phyloP scores from a whole-genome alignment of 2,113 vertebrate genomes.

The Hymenochirus boettgeri region DNA sequence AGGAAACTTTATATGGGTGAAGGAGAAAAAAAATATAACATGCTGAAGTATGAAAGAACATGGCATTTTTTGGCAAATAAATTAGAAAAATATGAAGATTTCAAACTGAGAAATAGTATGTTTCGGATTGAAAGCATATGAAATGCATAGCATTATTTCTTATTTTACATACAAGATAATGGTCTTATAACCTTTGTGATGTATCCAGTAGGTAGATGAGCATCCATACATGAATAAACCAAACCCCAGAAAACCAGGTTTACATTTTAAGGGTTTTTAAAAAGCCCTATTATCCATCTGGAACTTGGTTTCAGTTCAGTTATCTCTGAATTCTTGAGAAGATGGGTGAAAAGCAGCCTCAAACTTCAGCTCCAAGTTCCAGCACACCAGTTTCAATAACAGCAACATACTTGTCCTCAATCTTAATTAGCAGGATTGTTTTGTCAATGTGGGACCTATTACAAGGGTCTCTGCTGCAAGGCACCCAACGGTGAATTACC shows the following conservation, averaged over 20 bases:
- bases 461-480: slow-evolving; percentile 96
- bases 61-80: slow-evolving; percentile 90
- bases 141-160: slow-evolving; percentile 84
- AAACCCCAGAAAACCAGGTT: slow-evolving; percentile 9
- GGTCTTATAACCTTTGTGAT: slow-evolving; percentile 52
- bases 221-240: slow-evolving; percentile 21
- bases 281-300: slow-evolving; percentile 52
- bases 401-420: slow-evolving; percentile 96
- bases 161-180: slow-evolving; percentile 61
- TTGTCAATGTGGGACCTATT: slow-evolving; percentile 96
- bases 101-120: slow-evolving; percentile 62
- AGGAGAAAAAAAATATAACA: slow-evolving; percentile 50
- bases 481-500: slow-evolving; percentile 99
- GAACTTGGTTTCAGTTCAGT: slow-evolving; percentile 50
- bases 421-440: slow-evolving; percentile 97
- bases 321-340: slow-evolving; percentile 44
- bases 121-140: slow-evolving; percentile 71
- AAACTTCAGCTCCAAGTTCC: slow-evolving; percentile 96
- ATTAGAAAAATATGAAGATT: slow-evolving; percentile 75
- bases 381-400: slow-evolving; percentile 93
- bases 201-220: slow-evolving; percentile 10
- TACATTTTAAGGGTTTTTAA: slow-evolving; percentile 48
- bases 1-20: slow-evolving; percentile 54
- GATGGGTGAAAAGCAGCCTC: slow-evolving; percentile 55
- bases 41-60: slow-evolving; percentile 69